Evolutionary conservation across 2,888 invertebrate genomes (phyloP).

Genomic region (Sinohyriopsis cumingii): DNA sequence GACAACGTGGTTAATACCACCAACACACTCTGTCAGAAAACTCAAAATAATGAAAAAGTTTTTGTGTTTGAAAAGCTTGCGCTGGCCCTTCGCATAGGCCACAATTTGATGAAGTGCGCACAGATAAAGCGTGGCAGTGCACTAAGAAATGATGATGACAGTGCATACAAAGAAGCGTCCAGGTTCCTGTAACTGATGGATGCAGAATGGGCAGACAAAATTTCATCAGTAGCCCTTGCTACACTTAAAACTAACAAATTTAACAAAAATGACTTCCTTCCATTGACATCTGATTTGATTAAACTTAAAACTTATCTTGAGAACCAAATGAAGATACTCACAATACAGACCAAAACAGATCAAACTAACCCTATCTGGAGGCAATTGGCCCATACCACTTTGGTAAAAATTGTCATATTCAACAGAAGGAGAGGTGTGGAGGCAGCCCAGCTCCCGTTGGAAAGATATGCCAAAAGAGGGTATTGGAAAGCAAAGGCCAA

Average conservation of each 20-base stretch:
- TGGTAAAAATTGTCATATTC: no score
- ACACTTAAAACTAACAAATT: slow-evolving; percentile 7
- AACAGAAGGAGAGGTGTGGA: no score
- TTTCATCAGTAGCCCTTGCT: slow-evolving; percentile 4
- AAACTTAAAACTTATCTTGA: background rate
- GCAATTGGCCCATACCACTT: no score
- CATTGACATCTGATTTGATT: slow-evolving; percentile 1
- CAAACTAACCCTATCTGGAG: no score
- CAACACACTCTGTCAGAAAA: background rate
- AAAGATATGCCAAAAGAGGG: no score
- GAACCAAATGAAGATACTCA: no score
- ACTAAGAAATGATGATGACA: slow-evolving; percentile 7
- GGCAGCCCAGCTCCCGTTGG: no score
- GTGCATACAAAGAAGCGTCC: background rate
- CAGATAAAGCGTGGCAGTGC: slow-evolving; percentile 7
- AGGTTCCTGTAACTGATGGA: slow-evolving; percentile 1
- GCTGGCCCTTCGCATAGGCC: slow-evolving; percentile 7
- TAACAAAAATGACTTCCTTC: background rate
- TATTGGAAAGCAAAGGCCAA: no score
- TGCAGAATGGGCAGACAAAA: slow-evolving; percentile 4
- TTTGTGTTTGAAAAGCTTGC: slow-evolving; percentile 3
- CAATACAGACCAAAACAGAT: no score
- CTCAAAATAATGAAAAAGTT: slow-evolving; percentile 2
- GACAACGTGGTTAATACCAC: background rate
- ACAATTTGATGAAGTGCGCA: slow-evolving; percentile 7